Conservation (phyloP, 2,113 vertebrate genomes). For the Ahaetulla prasina region DNA sequence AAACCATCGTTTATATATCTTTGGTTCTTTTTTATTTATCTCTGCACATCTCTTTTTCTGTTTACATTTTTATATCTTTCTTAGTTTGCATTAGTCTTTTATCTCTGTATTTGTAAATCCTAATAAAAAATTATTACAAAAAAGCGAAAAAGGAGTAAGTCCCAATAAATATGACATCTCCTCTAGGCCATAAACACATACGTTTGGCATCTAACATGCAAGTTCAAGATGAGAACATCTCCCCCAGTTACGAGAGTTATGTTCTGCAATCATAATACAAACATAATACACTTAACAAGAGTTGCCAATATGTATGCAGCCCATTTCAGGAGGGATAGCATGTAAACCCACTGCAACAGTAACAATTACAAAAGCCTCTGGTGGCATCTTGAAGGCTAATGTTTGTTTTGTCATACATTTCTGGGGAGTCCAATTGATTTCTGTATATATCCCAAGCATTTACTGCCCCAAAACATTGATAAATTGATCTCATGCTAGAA, state of each 20-base stretch:
- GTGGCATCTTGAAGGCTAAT: background rate
- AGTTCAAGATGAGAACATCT: too few species aligned
- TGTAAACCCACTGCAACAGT: background rate
- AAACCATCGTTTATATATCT: too few species aligned
- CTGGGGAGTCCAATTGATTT: background rate
- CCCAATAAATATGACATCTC: background rate
- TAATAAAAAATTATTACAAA: background rate
- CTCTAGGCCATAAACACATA: background rate
- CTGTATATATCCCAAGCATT: background rate
- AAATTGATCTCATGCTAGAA: background rate
- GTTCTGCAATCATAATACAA: too few species aligned
- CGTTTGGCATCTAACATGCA: background rate
- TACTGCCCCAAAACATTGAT: background rate
- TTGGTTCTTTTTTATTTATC: too few species aligned
- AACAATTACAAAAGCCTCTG: background rate
- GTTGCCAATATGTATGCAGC: background rate
- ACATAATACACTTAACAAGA: background rate
- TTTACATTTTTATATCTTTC: background rate
- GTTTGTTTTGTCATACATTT: background rate
- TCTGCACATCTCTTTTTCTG: background rate
- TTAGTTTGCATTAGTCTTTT: background rate
- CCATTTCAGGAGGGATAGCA: background rate
- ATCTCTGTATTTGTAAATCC: background rate
- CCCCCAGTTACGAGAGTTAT: background rate
- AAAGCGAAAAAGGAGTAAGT: background rate